Percentiles rank a stretch among this genome's conserved stretches.
Evolutionary conservation across 1,140 invertebrate genomes (phyloP).

Genomic region (Bombus breviceps): DNA sequence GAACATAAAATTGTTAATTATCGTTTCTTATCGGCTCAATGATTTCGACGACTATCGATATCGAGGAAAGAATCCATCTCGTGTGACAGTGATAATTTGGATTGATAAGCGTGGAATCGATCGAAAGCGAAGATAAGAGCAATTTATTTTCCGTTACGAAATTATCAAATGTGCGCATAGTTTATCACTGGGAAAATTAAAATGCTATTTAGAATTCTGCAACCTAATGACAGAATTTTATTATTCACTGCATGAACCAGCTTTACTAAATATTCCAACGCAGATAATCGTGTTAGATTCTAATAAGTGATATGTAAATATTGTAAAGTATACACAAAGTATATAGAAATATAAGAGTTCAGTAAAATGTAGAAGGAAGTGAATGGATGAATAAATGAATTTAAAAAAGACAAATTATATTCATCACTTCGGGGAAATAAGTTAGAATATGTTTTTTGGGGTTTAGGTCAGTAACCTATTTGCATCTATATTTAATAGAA

Average conservation of each 20-base stretch:
- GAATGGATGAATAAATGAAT: background rate
- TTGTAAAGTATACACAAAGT: conserved; percentile 21
- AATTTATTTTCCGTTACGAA: background rate
- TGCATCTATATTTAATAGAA: too few species aligned
- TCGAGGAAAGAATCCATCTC: background rate
- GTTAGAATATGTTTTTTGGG: too few species aligned
- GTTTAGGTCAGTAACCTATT: too few species aligned
- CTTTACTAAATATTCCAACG: too few species aligned
- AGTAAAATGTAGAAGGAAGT: background rate
- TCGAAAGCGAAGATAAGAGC: background rate
- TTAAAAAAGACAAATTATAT: background rate
- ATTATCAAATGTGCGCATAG: background rate
- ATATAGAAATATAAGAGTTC: too few species aligned
- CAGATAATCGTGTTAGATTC: background rate
- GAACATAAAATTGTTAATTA: background rate
- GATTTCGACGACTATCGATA: background rate
- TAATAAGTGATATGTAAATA: conserved; percentile 25
- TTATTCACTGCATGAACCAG: too few species aligned
- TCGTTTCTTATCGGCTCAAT: background rate
- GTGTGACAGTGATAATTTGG: background rate
- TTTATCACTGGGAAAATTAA: background rate
- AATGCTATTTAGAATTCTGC: background rate
- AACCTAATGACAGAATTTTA: background rate
- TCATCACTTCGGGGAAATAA: too few species aligned
- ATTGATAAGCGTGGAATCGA: background rate